Evolutionary conservation across 2,888 invertebrate genomes (phyloP), one percentile per base, ranked within the genome.

Genomic region (Trichacis sp.): DNA sequence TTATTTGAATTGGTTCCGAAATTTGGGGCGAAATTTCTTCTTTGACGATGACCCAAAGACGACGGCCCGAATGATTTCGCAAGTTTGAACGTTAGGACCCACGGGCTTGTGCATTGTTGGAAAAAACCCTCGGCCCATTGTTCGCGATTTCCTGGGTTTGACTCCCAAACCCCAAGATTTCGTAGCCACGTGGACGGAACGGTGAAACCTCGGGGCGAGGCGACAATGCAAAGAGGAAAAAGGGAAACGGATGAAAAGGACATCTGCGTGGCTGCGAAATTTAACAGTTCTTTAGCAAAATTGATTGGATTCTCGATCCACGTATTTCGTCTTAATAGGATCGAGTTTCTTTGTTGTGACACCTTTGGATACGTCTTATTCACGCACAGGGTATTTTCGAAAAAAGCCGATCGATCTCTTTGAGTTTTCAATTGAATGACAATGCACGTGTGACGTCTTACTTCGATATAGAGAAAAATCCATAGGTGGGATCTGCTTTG

Each of bases 261-360:
- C 65, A 66, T 61, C 65, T 66, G 65, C 65, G 61, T 61, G 49
- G 54, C 61, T 56, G 65, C 65, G 48, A 61, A 55, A 66, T 61
- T 61, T 58, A 58, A 61, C 61, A 57, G 61, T 50, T 57, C 57
- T 57, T 50, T 47, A 57, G 61, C 48, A 15, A 65, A 65, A 53
- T 57, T 46, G 52, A 56, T 61, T 61, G 29, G 56, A 61, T 61
- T 54, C 65, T n/a, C n/a, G n/a, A n/a, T n/a, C n/a, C n/a, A n/a
- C n/a, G n/a, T n/a, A n/a, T 57, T 46, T 19, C 53, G 55, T n/a
- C n/a, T 57, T 61, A 60, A 60, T 61, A 49, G 56, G 56, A 65
- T 57, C 6, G 15, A 40, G 6, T 15, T 15, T 15, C 49, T 40
- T 64, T 64, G 64, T 64, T 64, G 40, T 64, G 64, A 64, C 60